Conservation (phyloP, 92 coral and sea anemone genomes). For the Montipora capitata region DNA sequence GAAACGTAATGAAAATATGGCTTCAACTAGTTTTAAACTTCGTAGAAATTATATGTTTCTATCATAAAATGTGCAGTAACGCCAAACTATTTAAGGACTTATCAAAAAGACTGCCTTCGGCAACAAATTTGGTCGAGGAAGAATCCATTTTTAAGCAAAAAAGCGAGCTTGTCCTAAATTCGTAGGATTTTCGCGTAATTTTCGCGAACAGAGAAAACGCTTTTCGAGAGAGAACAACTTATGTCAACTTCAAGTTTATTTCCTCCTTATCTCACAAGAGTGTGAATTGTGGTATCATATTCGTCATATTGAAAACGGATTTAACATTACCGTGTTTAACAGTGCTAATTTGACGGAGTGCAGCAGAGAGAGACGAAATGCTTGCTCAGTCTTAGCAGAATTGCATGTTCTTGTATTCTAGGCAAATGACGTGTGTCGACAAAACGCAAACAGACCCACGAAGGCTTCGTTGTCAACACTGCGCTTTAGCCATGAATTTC, state of each 20-base stretch:
- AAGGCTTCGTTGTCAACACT: background rate
- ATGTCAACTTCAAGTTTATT: background rate
- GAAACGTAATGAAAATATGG: background rate
- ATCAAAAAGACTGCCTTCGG: background rate
- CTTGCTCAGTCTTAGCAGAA: conserved; percentile 17
- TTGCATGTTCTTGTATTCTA: conserved; percentile 28
- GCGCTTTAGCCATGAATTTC: background rate
- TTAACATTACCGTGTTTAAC: conserved; percentile 8
- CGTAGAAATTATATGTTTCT: no score
- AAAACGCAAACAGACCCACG: background rate
- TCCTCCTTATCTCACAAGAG: background rate
- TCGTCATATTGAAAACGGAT: background rate
- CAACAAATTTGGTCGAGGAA: background rate
- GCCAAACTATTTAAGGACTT: no score
- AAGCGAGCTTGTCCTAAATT: background rate
- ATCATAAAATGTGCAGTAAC: no score
- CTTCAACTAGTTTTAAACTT: no score
- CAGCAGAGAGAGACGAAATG: conserved; percentile 48
- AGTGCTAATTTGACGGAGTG: conserved; percentile 32
- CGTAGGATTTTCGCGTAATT: background rate
- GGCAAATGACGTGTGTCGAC: conserved; percentile 34
- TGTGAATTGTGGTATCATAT: conserved; percentile 26
- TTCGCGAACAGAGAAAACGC: background rate
- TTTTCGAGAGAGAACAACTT: no score
- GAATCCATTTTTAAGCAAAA: background rate